Conservation (phyloP, 53 echinoderm and acorn worm genomes). For the Stichopus horrens region DNA sequence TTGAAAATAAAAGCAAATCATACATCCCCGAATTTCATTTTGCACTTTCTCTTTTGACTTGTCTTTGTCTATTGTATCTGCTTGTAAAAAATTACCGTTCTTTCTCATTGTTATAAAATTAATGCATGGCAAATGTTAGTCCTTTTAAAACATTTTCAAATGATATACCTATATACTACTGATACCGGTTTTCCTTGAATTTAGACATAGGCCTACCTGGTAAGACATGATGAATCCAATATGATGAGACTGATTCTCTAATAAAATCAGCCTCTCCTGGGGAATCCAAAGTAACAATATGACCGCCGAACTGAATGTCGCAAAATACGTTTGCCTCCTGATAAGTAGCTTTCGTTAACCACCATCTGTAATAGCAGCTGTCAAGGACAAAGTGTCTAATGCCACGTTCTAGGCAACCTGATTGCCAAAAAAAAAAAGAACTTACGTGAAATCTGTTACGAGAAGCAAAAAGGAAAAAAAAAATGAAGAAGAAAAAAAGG, state of each 20-base stretch:
- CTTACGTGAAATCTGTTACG: neutral
- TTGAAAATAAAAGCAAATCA: neutral
- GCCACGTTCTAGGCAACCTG: neutral
- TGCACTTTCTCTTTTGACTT: too few relatives aligned
- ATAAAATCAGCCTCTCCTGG: neutral
- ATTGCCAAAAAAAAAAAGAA: neutral
- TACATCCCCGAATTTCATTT: too few relatives aligned
- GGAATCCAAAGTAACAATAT: neutral
- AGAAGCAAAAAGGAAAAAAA: neutral
- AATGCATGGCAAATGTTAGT: too few relatives aligned
- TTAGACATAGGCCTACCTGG: too few relatives aligned
- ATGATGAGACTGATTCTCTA: neutral
- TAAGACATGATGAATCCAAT: too few relatives aligned
- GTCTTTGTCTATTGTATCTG: too few relatives aligned
- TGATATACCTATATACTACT: too few relatives aligned
- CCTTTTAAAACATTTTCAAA: too few relatives aligned
- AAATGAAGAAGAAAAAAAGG: neutral
- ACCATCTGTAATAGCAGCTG: neutral
- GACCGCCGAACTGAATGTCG: neutral
- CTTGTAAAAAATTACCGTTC: too few relatives aligned
- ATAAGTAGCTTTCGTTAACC: neutral
- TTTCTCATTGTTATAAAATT: too few relatives aligned
- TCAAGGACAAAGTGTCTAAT: neutral
- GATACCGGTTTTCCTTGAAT: too few relatives aligned
- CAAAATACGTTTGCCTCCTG: neutral